These are phyloP conservation scores for Cantharis rustica DNA, from an alignment of 2,888 invertebrate genomes.

Conservation along the genomic window DNA sequence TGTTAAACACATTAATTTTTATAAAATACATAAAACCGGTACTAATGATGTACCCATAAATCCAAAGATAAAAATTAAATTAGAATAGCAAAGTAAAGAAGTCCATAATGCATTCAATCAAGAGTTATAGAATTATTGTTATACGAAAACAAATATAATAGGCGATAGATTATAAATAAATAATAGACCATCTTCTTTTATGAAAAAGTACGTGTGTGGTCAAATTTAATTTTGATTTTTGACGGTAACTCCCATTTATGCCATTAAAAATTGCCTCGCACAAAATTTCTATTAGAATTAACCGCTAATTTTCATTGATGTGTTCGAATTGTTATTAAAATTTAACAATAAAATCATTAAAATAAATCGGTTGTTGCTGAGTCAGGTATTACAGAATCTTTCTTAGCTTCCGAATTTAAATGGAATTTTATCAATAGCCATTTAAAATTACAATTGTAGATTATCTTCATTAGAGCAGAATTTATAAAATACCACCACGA, in stretches of 20 bases:
- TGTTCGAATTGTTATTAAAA: slow-evolving; percentile 1
- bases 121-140: not conserved
- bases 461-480: slow-evolving; percentile 16
- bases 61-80: not conserved
- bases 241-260: not conserved
- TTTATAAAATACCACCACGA: slow-evolving; percentile 16
- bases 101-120: not conserved
- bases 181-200: not conserved
- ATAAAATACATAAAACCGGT: not conserved
- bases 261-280: not conserved
- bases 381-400: slow-evolving; percentile 18
- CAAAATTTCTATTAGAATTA: not conserved
- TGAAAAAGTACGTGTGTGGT: not conserved
- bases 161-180: not conserved
- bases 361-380: slow-evolving; percentile 16
- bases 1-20: not conserved
- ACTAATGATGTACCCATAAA: not conserved
- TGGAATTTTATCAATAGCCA: slow-evolving; percentile 9
- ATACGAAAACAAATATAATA: not conserved
- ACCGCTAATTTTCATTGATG: slow-evolving; percentile 14
- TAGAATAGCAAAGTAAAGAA: not conserved
- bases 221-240: not conserved
- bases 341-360: slow-evolving; percentile 10
- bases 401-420: slow-evolving; percentile 19
- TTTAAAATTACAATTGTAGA: slow-evolving; percentile 13